Evolutionary conservation across 2,797 vertebrate genomes (phyloP).

Genomic region (Anabas testudineus): DNA sequence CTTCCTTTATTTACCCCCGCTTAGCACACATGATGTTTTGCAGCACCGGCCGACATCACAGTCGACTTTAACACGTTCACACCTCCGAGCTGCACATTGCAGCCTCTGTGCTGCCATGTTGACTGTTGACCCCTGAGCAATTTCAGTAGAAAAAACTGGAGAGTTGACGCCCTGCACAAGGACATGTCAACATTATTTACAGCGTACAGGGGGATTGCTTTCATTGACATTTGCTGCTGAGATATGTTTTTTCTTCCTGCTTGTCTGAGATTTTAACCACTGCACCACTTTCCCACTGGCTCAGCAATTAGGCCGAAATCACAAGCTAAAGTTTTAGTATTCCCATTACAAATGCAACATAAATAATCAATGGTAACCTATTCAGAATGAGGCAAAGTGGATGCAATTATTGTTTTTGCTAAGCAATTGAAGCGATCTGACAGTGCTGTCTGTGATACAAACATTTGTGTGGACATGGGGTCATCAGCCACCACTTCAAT

Average conservation of each 20-base stretch:
- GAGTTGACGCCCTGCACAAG: not conserved
- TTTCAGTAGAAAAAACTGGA: not conserved
- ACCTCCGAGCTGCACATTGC: constrained; percentile 25
- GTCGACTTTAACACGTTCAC: not conserved
- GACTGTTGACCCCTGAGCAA: constrained; percentile 6
- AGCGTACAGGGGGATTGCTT: constrained; percentile 9
- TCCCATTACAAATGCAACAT: not conserved
- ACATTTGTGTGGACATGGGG: not conserved
- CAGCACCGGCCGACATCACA: constrained; percentile 15
- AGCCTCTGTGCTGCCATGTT: not conserved
- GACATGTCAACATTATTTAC: not conserved
- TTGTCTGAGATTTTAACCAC: not conserved
- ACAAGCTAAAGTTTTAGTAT: not conserved
- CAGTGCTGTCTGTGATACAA: not conserved
- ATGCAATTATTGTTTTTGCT: not conserved
- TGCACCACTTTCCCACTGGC: not conserved
- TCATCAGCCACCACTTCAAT: not conserved
- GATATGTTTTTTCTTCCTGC: not conserved
- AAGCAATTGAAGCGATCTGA: constrained; percentile 5
- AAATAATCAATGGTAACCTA: not conserved
- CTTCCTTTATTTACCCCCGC: constrained; percentile 11
- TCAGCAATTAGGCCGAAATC: not conserved
- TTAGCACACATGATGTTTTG: not conserved
- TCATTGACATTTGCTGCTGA: not conserved
- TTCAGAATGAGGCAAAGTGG: not conserved